Evolutionary conservation across 2,797 vertebrate genomes (phyloP).

Genomic region (Gobionotothen gibberifrons): DNA sequence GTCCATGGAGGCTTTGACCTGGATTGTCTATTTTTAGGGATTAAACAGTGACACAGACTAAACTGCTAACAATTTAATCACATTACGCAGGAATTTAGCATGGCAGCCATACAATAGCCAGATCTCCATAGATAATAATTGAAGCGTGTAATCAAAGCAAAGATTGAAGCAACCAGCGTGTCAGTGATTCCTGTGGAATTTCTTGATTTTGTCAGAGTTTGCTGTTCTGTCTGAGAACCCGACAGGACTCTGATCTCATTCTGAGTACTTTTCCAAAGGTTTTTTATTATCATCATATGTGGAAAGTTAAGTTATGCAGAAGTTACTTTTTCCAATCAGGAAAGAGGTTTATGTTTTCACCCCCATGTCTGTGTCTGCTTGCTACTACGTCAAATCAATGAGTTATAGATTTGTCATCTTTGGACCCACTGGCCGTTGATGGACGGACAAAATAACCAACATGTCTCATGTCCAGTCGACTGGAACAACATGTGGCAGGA

Average conservation of each 20-base stretch:
- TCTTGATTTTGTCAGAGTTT: constrained; percentile 29
- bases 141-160: constrained; percentile 60
- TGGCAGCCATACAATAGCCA: constrained; percentile 32
- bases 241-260: constrained; percentile 40
- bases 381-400: background rate
- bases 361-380: background rate
- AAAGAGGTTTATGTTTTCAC: background rate
- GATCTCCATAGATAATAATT: constrained; percentile 19
- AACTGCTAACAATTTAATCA: constrained; percentile 25
- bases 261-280: background rate
- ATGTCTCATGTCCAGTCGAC: background rate
- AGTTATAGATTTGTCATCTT: background rate
- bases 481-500: background rate
- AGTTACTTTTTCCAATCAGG: constrained; percentile 10
- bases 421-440: background rate
- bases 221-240: constrained; percentile 18
- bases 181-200: constrained; percentile 38
- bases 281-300: constrained; percentile 10
- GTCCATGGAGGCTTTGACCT: background rate
- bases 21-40: constrained; percentile 38
- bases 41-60: constrained; percentile 31
- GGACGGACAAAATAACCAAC: background rate
- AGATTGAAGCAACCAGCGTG: constrained; percentile 4
- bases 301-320: constrained; percentile 9
- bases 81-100: constrained; percentile 55